Percentiles rank a stretch among this genome's conserved stretches.
These are phyloP conservation scores for Melanaphis sacchari DNA, from an alignment of 1,140 invertebrate species.

Conservation along the genomic window DNA sequence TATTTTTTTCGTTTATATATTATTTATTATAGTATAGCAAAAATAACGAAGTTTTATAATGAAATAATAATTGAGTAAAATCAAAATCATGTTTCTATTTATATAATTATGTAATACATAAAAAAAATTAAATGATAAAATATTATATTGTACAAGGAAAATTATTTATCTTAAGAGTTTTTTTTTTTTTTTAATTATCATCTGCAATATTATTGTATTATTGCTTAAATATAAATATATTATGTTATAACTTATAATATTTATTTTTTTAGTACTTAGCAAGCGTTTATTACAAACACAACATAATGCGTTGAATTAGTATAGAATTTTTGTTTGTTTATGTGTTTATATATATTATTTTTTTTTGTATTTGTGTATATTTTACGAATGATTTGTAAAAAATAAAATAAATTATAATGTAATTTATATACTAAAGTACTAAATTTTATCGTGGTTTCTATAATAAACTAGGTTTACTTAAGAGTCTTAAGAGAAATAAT, in stretches of 20 bases:
- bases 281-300: background rate
- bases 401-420: background rate
- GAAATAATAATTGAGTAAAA: background rate
- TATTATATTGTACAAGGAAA: background rate
- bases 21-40: background rate
- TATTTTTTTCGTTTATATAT: background rate
- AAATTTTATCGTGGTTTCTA: background rate
- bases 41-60: background rate
- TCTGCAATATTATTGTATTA: background rate
- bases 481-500: too few relatives aligned
- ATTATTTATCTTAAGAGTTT: background rate
- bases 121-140: background rate
- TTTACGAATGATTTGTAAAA: conserved; percentile 8
- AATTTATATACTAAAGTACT: background rate
- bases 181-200: background rate
- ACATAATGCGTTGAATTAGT: background rate
- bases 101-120: background rate
- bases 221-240: background rate
- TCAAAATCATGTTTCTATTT: background rate
- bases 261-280: background rate
- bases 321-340: conserved; percentile 24
- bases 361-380: background rate
- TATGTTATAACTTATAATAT: background rate
- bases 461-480: background rate
- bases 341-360: background rate